phyloP scores from a whole-genome alignment of 2,113 vertebrate genomes.

The Lynx canadensis region DNA sequence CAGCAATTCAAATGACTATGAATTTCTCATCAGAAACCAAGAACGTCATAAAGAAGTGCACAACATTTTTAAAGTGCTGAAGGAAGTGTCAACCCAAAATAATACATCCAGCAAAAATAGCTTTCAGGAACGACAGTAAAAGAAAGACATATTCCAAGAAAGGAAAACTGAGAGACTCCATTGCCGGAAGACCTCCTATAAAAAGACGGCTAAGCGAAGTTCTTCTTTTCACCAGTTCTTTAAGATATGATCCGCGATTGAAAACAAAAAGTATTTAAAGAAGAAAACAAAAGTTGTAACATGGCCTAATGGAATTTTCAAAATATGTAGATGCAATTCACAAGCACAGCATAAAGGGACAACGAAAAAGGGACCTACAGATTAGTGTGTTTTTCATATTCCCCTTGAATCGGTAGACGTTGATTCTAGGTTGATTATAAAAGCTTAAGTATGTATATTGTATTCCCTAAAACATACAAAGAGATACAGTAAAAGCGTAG shows the following conservation, averaged over 20 bases:
- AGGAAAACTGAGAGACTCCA: neutral
- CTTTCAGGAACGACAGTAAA: neutral
- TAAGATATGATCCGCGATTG: neutral
- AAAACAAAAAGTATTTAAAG: neutral
- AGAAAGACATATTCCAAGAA: neutral
- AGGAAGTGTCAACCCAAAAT: neutral
- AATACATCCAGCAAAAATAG: constrained; percentile 11
- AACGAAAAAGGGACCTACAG: neutral
- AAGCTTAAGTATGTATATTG: neutral
- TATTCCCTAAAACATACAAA: constrained; percentile 6
- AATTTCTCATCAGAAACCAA: constrained; percentile 35
- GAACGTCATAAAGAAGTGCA: neutral
- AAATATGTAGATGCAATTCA: neutral
- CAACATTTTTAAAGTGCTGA: neutral
- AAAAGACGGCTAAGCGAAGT: neutral
- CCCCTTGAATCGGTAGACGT: neutral
- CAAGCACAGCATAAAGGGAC: neutral
- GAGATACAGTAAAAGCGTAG: neutral
- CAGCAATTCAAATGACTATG: constrained; percentile 28
- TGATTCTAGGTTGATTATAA: neutral
- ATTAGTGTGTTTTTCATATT: neutral
- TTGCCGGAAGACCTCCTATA: neutral
- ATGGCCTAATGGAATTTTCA: neutral
- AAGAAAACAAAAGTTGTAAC: neutral
- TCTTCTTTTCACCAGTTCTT: neutral